Evolutionary conservation across 2,797 vertebrate species (phyloP).

Genomic region (Gymnothorax javanicus): DNA sequence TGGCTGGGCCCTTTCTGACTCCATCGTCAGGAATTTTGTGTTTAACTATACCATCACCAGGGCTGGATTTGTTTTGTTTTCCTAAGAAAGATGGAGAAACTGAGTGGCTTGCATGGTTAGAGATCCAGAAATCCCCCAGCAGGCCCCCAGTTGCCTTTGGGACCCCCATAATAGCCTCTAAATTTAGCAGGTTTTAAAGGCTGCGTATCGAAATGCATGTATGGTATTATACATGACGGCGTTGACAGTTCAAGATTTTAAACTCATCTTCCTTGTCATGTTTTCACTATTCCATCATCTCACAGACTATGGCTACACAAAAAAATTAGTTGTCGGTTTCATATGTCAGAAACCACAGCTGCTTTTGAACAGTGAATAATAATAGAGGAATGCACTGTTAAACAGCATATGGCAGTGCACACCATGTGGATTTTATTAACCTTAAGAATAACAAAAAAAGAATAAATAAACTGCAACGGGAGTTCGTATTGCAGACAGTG

Average conservation of each 20-base stretch:
- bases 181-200: slow-evolving; percentile 62
- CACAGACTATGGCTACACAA: not conserved
- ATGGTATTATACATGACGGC: slow-evolving; percentile 51
- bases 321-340: not conserved
- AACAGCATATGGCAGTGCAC: not conserved
- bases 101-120: slow-evolving; percentile 36
- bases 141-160: slow-evolving; percentile 50
- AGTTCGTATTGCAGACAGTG: not conserved
- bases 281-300: slow-evolving; percentile 48
- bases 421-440: not conserved
- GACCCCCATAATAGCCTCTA: slow-evolving; percentile 63
- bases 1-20: slow-evolving; percentile 40
- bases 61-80: not conserved
- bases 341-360: not conserved
- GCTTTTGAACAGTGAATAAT: not conserved
- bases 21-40: slow-evolving; percentile 21
- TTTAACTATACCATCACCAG: slow-evolving; percentile 23
- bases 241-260: slow-evolving; percentile 59
- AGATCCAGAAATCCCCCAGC: slow-evolving; percentile 39
- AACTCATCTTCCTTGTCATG: slow-evolving; percentile 30
- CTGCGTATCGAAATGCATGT: slow-evolving; percentile 43
- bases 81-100: slow-evolving; percentile 40
- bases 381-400: not conserved
- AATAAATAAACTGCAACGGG: not conserved
- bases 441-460: not conserved